A percentile compares a stretch with the other conserved stretches of the same genome.
These are phyloP conservation scores for Portunus trituberculatus DNA, from an alignment of 1,140 invertebrate genomes.

Conservation along the genomic window DNA sequence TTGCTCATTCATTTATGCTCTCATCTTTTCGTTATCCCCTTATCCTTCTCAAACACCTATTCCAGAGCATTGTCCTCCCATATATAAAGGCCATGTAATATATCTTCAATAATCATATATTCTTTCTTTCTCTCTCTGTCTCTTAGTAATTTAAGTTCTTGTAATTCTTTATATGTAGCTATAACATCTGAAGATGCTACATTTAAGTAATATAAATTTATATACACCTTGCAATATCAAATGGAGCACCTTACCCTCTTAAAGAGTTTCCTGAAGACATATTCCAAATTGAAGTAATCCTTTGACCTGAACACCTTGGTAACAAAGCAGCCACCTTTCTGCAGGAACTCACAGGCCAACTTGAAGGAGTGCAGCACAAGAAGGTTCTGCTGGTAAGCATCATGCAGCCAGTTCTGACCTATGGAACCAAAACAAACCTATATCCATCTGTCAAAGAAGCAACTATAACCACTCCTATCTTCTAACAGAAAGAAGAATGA, in stretches of 20 bases:
- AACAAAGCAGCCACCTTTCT: conserved; percentile 97
- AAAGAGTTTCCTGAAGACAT: conserved; percentile 98
- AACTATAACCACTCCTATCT: not conserved
- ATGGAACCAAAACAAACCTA: conserved; percentile 80
- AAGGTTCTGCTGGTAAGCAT: conserved; percentile 96
- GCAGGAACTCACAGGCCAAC: conserved; percentile 95
- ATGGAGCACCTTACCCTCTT: conserved; percentile 80
- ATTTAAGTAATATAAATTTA: too few species aligned
- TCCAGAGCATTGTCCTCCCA: too few species aligned
- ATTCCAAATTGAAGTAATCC: conserved; percentile 97
- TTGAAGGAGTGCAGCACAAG: conserved; percentile 96
- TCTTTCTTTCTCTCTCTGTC: too few species aligned
- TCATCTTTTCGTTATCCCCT: too few species aligned
- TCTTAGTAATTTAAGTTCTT: too few species aligned
- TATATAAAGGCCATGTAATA: too few species aligned
- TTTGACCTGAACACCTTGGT: conserved; percentile 99
- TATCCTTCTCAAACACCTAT: too few species aligned
- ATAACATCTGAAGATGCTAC: too few species aligned
- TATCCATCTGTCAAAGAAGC: not conserved
- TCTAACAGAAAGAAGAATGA: not conserved
- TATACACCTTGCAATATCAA: too few species aligned
- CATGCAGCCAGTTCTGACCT: conserved; percentile 93
- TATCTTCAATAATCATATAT: too few species aligned
- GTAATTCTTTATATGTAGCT: too few species aligned
- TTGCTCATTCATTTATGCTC: too few species aligned